phyloP scores from a whole-genome alignment of 2,113 vertebrate species.

The Rhabdomys dilectus region DNA sequence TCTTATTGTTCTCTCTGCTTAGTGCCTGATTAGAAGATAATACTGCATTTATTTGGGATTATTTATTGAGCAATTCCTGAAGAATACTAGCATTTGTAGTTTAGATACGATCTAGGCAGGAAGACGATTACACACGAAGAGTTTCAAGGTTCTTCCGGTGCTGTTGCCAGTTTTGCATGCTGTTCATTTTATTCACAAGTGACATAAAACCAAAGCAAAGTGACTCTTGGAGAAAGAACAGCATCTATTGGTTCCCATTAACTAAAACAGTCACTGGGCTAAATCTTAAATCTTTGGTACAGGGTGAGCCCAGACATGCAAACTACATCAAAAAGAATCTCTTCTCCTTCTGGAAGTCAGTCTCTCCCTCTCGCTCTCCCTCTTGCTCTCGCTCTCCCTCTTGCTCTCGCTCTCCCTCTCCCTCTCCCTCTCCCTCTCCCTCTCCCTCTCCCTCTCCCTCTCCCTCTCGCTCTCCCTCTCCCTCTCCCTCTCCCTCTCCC shows the following conservation, averaged over 20 bases:
- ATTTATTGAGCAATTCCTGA: slow-evolving; percentile 17
- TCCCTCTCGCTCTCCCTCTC: too few species aligned
- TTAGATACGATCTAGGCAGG: slow-evolving; percentile 1
- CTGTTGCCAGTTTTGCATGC: neutral
- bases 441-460: too few species aligned
- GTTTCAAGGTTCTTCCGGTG: slow-evolving; percentile 6
- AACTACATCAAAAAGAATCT: neutral
- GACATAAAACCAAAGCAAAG: slow-evolving; percentile 45
- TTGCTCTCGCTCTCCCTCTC: too few species aligned
- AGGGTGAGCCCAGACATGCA: neutral
- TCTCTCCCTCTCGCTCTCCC: too few species aligned
- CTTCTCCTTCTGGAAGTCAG: too few species aligned
- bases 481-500: too few species aligned
- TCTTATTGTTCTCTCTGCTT: neutral
- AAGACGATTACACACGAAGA: neutral
- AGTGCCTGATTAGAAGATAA: slow-evolving; percentile 32
- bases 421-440: too few species aligned
- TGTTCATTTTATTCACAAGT: slow-evolving; percentile 55
- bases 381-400: too few species aligned
- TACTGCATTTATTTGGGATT: neutral
- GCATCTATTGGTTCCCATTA: slow-evolving; percentile 22
- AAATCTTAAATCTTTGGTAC: neutral
- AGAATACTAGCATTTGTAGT: neutral
- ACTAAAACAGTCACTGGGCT: slow-evolving; percentile 43
- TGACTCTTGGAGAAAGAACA: slow-evolving; percentile 40